Evolutionary conservation across 2,888 invertebrate genomes (phyloP), one percentile per base, ranked within the genome.

Genomic region (Epirrhoe alternata): DNA sequence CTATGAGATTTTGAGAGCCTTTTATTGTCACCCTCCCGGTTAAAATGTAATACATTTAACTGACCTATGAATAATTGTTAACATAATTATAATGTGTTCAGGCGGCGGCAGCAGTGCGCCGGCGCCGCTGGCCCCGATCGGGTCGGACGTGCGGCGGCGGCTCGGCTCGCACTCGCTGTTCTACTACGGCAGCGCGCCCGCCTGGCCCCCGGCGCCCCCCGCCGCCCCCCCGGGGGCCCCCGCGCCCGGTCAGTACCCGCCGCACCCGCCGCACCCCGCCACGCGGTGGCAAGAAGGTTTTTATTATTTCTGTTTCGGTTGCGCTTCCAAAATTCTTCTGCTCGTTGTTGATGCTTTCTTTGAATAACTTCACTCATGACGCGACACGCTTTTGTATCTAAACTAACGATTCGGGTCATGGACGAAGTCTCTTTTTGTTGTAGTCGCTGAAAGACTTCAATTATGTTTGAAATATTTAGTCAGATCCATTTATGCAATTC

Each of bases 121-220:
- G 56, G 71, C 79, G 12, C 76, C 84, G 68, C 87, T 87, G 68
- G 84, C 88, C 53, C 90, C 89, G 75, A 86, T 87, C 81, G 89
- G 89, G 42, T 86, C 88, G 66, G 86, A 86, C 84, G 86, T 86
- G 78, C 85, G 85, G 51, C 85, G 88, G 0, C 84, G 86, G 45
- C 67, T 63, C 66, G 66, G 54, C 62, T 65, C 64, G 51, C 68
- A 74, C 90, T 97, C 72, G 82, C 96, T 74, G 94, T 85, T 85
- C 81, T 85, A 83, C 80, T 62, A 94, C 96, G 38, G 95, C 95
- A 71, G 64, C 66, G 62, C 70, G 69, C 65, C 71, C 66, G 62
- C 58, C 73, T 56, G 72, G 64, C 47, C 66, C 61, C 76, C 55
- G 72, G 65, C 62, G 45, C 57, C 61, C 47, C 64, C 74, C 55